Evolutionary conservation across 2,113 vertebrate genomes (phyloP), one percentile per base, ranked within the genome.

Genomic region (Mustela lutreola): DNA sequence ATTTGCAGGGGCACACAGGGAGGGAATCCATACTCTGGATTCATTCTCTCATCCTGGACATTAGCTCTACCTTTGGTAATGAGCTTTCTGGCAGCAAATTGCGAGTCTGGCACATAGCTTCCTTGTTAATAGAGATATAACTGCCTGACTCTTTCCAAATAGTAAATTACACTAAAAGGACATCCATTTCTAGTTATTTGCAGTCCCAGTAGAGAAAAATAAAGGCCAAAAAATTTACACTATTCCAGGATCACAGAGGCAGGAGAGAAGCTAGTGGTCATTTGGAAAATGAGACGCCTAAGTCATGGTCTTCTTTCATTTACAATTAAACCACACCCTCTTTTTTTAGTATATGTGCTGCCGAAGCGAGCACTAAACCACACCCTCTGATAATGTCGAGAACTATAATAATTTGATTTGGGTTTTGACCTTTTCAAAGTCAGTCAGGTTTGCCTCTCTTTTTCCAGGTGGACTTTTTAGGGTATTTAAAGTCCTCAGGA

Each of bases 101-200:
- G 48, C 28, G 9, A 9, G 60, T n/a, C 76, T 82, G 80, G 58
- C 75, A 96, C 62, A 39, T 63, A 50, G 45, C 36, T 94, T 92
- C 81, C 48, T 94, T 91, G 56, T 90, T 97, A 97, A 86, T 75
- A 96, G 48, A 83, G 65, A 56, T 87, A 92, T 92, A 90, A 95
- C 62, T 76, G 92, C 92, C 73, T 80, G 93, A 97, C 33, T 96
- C 39, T 89, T 97, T 96, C 65, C 86, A 89, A 96, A 95, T 63
- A 75, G 78, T 76, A 85, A 94, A 96, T 96, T 89, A 89, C 60
- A 95, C 19, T 67, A 75, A 96, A 89, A 95, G 53, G 42, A 82
- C 60, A 96, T 95, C 36, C 33, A 95, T 96, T 96, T 97, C 92
- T 90, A 81, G 45, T 86, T 93, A 93, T 81, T 97, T 97, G 56